Percentiles rank a stretch among this genome's conserved stretches.
Evolutionary conservation across 2,888 invertebrate species (phyloP).

Genomic region (Elmis aenea): DNA sequence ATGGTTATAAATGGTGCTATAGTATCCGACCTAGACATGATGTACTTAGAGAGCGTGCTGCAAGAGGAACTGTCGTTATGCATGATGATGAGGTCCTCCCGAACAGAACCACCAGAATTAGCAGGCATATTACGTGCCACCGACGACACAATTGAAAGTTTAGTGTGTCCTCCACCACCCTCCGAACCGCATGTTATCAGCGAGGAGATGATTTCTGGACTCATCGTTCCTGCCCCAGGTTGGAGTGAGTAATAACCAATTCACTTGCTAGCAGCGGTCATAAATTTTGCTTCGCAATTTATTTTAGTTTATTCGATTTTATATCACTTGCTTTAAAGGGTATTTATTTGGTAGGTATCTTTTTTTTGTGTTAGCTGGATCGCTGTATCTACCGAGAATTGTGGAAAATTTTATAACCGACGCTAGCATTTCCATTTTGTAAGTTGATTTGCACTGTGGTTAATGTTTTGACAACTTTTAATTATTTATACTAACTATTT

Average conservation of each 20-base stretch:
- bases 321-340: too few relatives aligned
- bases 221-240: constrained; percentile 95
- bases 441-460: too few relatives aligned
- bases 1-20: constrained; percentile 98
- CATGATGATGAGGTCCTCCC: constrained; percentile 93
- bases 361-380: too few relatives aligned
- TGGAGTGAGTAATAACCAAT: constrained; percentile 67
- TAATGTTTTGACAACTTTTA: too few relatives aligned
- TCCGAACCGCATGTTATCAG: constrained; percentile 88
- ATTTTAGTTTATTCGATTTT: too few relatives aligned
- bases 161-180: constrained; percentile 95
- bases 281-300: background rate
- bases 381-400: too few relatives aligned
- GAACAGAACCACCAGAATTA: constrained; percentile 75
- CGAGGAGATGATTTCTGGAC: constrained; percentile 93
- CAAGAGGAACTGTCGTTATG: constrained; percentile 91
- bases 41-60: constrained; percentile 94
- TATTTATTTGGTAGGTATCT: too few relatives aligned
- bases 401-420: too few relatives aligned
- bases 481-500: too few relatives aligned
- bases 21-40: constrained; percentile 98
- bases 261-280: background rate
- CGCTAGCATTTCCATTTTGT: too few relatives aligned
- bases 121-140: constrained; percentile 70
- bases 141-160: constrained; percentile 92